These are phyloP conservation scores for Oedothorax gibbosus DNA, from an alignment of 1,140 invertebrate species.

Conservation along the genomic window DNA sequence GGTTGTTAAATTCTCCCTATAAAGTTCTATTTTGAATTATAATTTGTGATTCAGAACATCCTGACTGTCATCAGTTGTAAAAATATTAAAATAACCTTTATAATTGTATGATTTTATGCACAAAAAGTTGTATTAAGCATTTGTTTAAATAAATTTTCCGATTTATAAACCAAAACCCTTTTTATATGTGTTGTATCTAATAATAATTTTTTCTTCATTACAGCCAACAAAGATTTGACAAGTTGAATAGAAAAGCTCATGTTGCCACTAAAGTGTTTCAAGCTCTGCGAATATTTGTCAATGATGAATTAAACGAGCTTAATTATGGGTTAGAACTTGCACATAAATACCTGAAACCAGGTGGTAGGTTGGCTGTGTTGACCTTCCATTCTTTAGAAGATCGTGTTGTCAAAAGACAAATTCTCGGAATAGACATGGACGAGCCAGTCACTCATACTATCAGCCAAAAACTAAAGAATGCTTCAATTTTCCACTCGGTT, in stretches of 20 bases:
- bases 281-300: conserved; percentile 94
- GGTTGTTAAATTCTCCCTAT: too few relatives aligned
- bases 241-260: conserved; percentile 80
- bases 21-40: too few relatives aligned
- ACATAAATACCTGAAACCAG: conserved; percentile 79
- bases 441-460: conserved; percentile 64
- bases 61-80: too few relatives aligned
- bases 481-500: conserved; percentile 67
- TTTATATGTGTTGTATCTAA: too few relatives aligned
- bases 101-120: too few relatives aligned
- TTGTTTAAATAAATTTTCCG: too few relatives aligned
- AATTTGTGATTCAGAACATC: too few relatives aligned
- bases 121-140: too few relatives aligned
- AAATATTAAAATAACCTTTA: too few relatives aligned
- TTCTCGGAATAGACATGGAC: conserved; percentile 81
- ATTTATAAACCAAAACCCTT: too few relatives aligned
- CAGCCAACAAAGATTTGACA: conserved; percentile 75
- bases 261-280: conserved; percentile 93
- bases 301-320: conserved; percentile 96
- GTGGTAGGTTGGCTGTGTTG: conserved; percentile 83
- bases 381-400: conserved; percentile 96
- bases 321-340: conserved; percentile 88
- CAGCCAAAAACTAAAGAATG: conserved; percentile 66
- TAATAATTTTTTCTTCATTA: conserved; percentile 62
- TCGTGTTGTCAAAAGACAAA: conserved; percentile 91